A percentile compares a stretch with the other conserved stretches of the same genome.
Evolutionary conservation across 1,140 invertebrate species (phyloP).

Genomic region (Rhopalosiphum maidis): DNA sequence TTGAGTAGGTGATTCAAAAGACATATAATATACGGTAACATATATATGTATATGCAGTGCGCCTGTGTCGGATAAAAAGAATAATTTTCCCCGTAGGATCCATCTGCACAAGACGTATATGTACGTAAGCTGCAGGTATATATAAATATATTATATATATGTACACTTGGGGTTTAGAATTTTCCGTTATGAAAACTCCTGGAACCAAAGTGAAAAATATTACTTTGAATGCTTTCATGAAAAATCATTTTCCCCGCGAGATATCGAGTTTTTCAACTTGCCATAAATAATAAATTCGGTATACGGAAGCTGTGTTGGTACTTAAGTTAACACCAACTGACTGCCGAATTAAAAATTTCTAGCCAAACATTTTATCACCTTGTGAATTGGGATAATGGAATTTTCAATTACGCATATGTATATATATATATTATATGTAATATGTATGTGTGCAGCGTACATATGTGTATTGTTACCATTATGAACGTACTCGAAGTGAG

Average conservation of each 20-base stretch:
- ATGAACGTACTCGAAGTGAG: neutral
- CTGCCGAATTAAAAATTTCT: constrained; percentile 16
- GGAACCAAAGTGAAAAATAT: constrained; percentile 28
- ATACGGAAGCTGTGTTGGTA: neutral
- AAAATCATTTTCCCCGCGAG: constrained; percentile 9
- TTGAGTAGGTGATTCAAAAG: neutral
- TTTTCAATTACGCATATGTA: constrained; percentile 7
- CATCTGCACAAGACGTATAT: neutral
- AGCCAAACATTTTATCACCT: neutral
- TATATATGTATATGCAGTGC: neutral
- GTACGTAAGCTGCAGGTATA: neutral
- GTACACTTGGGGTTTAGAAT: neutral
- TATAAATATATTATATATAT: neutral
- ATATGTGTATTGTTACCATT: neutral
- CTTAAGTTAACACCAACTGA: neutral
- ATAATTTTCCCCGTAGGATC: constrained; percentile 17
- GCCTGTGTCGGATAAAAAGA: constrained; percentile 17
- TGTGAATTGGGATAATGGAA: constrained; percentile 1
- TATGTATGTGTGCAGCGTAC: neutral
- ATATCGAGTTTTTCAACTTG: neutral
- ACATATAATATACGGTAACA: neutral
- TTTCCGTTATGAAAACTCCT: neutral
- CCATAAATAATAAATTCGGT: constrained; percentile 20
- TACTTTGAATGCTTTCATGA: constrained; percentile 11
- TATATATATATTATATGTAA: neutral